Evolutionary conservation across 1,140 invertebrate species (phyloP).

Genomic region (Potamilus streckersoni): DNA sequence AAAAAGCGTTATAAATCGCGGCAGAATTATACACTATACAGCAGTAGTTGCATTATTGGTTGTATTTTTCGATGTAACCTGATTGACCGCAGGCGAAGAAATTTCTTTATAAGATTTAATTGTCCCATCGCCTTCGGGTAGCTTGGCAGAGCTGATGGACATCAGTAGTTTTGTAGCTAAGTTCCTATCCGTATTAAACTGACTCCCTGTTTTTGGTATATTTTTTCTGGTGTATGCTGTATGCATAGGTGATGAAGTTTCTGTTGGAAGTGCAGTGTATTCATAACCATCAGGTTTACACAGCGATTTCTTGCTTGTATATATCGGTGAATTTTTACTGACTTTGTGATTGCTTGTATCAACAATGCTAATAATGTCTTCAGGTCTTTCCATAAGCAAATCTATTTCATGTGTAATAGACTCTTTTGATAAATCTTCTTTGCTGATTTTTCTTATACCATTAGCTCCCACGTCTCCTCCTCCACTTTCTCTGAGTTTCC

Average conservation of each 20-base stretch:
- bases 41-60: slow-evolving; percentile 30
- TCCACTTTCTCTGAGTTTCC: slow-evolving; percentile 27
- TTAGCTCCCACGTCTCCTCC: background rate
- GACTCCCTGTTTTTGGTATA: slow-evolving; percentile 7
- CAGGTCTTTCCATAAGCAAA: slow-evolving; percentile 5
- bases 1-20: too few species aligned
- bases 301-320: slow-evolving; percentile 20
- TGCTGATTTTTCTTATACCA: slow-evolving; percentile 4
- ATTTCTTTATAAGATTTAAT: background rate
- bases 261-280: slow-evolving; percentile 32
- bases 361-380: background rate
- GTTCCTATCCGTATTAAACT: background rate
- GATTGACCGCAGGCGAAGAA: background rate
- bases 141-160: background rate
- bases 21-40: slow-evolving; percentile 5
- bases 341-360: slow-evolving; percentile 10
- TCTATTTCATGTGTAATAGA: background rate
- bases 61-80: slow-evolving; percentile 28
- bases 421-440: background rate
- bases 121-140: background rate
- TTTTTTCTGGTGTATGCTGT: slow-evolving; percentile 7
- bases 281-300: slow-evolving; percentile 17
- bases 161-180: slow-evolving; percentile 4
- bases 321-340: slow-evolving; percentile 7
- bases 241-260: slow-evolving; percentile 31